Percentiles rank a stretch among this genome's conserved stretches.
Evolutionary conservation across 2,888 invertebrate species (phyloP).

Genomic region (Yponomeuta malinellus): DNA sequence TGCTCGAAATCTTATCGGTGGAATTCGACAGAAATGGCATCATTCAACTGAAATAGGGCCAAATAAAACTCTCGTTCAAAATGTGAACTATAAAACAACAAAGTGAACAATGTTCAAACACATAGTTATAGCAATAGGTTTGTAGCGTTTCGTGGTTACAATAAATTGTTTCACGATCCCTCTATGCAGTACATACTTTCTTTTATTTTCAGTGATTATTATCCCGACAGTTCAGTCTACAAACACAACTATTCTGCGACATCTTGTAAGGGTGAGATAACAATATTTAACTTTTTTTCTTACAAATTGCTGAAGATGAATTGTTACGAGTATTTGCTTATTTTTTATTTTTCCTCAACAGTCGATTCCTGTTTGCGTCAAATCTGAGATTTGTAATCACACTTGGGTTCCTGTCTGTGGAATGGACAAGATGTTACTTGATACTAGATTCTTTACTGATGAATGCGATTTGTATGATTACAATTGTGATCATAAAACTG

Average conservation of each 20-base stretch:
- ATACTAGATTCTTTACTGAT: constrained; percentile 41
- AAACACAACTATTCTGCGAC: background rate
- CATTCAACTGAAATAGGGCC: background rate
- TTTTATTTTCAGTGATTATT: background rate
- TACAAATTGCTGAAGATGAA: too few relatives aligned
- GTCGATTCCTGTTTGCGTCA: constrained; percentile 42
- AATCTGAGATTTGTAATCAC: constrained; percentile 54
- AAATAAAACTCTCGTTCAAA: background rate
- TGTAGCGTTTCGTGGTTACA: background rate
- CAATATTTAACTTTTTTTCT: background rate
- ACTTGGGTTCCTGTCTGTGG: constrained; percentile 55
- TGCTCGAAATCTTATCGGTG: background rate
- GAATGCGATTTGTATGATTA: constrained; percentile 53
- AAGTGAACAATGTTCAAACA: background rate
- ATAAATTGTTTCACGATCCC: too few relatives aligned
- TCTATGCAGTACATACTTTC: background rate
- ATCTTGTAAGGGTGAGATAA: background rate
- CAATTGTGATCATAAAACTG: constrained; percentile 41
- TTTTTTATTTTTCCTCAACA: constrained; percentile 18
- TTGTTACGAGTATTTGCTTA: too few relatives aligned
- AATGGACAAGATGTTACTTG: constrained; percentile 19
- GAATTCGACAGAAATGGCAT: background rate
- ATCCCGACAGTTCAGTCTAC: background rate
- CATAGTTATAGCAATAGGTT: background rate
- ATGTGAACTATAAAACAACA: background rate